A percentile compares a stretch with the other conserved stretches of the same genome.
Conservation (phyloP, 1,140 invertebrate species). For the Ptiloglossa arizonensis region DNA sequence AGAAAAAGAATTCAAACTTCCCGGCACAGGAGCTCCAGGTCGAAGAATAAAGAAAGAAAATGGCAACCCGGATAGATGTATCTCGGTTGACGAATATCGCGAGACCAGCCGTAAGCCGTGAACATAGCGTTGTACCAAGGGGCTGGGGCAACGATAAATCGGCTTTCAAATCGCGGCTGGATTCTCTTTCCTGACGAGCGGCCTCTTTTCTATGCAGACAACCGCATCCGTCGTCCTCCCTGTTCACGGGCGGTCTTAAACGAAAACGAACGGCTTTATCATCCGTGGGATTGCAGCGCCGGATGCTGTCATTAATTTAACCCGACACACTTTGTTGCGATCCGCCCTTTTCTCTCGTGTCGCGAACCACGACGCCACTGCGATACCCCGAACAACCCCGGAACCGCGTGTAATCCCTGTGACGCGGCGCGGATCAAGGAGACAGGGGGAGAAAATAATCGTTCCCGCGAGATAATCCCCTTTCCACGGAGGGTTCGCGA, state of each 20-base stretch:
- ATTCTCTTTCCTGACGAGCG: not conserved
- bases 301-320: slow-evolving; percentile 23
- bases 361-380: not conserved
- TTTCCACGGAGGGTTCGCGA: not conserved
- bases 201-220: not conserved
- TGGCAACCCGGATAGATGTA: too few species aligned
- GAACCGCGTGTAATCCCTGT: not conserved
- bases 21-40: too few species aligned
- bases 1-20: too few species aligned
- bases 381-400: not conserved
- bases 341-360: slow-evolving; percentile 3
- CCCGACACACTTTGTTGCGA: not conserved
- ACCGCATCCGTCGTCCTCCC: not conserved
- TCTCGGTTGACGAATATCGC: too few species aligned
- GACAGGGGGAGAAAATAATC: not conserved
- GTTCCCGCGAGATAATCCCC: not conserved
- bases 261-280: slow-evolving; percentile 18
- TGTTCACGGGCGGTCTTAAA: not conserved
- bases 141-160: not conserved
- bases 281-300: not conserved
- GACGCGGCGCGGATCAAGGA: not conserved
- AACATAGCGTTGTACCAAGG: too few species aligned
- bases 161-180: not conserved
- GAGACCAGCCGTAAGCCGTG: too few species aligned
- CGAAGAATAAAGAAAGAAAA: too few species aligned